Evolutionary conservation across 2,113 vertebrate species (phyloP), one percentile per base, ranked within the genome.

Genomic region (Salvelinus alpinus): DNA sequence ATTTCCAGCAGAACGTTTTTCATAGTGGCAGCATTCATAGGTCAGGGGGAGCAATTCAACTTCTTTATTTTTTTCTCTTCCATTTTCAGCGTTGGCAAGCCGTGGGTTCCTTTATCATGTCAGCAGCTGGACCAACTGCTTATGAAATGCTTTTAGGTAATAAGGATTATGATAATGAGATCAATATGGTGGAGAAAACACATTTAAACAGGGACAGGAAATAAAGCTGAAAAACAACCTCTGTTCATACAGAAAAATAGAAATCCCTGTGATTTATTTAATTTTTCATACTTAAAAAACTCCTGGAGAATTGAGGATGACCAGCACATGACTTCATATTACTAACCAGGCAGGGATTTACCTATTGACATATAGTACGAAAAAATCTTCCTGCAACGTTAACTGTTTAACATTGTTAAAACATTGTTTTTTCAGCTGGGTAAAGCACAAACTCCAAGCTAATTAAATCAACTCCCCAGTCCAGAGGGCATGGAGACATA

Each of bases 91-190:
- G 11, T 22, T 62, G n/a, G 18, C n/a, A 22, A 22, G 59, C 18
- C 6, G 8, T 9, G n/a, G 29, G 20, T 73, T 64, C 13, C 20
- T 59, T n/a, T 18, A 57, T 67, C 24, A 54, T 75, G 25, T 48
- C 62, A 62, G 68, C 64, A 62, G 24, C 70, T 57, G 54, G 27
- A 64, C 29, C 6, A 74, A 81, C 64, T 66, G 13, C 34, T 73
- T 66, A 27, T 73, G 71, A 76, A 57, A 47, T 75, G 25, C 6
- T 54, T 64, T 77, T 38, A 60, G 76, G 54, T 29, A 44, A 51
- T 66, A 44, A 66, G 66, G 24, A 14, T 70, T 12, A 72, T 64
- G 60, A 8, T 64, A 47, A 47, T 65, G 34, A 22, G 60, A 48
- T 65, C 62, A 65, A 59, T 27, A 16, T 16, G 20, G 27, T 60